A percentile compares a stretch with the other conserved stretches of the same genome.
These are phyloP conservation scores for Hydrolagus colliei DNA, from an alignment of 2,797 vertebrate genomes.

Conservation along the genomic window DNA sequence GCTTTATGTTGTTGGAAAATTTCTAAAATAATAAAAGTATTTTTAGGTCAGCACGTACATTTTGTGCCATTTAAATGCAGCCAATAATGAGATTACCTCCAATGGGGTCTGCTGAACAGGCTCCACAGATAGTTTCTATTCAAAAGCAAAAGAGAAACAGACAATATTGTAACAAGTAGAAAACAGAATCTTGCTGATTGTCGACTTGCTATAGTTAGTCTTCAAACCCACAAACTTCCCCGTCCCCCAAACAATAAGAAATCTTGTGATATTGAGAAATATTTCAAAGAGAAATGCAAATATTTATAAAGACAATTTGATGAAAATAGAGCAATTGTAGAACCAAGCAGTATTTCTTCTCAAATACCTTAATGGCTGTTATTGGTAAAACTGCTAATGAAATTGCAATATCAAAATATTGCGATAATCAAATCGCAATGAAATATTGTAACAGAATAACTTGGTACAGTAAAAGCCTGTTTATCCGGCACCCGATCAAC, in stretches of 20 bases:
- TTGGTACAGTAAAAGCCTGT: too few relatives aligned
- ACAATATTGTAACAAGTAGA: neutral
- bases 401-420: too few relatives aligned
- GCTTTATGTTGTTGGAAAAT: neutral
- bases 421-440: too few relatives aligned
- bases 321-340: too few relatives aligned
- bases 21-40: neutral
- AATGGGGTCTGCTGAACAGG: conserved; percentile 46
- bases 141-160: conserved; percentile 15
- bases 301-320: too few relatives aligned
- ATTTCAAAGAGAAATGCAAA: neutral
- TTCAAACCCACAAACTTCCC: too few relatives aligned
- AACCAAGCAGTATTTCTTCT: too few relatives aligned
- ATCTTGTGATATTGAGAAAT: neutral
- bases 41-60: neutral
- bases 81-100: conserved; percentile 48
- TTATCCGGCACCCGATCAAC: too few relatives aligned
- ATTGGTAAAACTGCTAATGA: too few relatives aligned
- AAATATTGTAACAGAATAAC: too few relatives aligned
- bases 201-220: neutral
- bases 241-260: too few relatives aligned
- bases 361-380: too few relatives aligned
- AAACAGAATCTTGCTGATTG: neutral
- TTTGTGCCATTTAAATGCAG: neutral
- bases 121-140: conserved; percentile 35